Evolutionary conservation across 2,113 vertebrate species (phyloP), one percentile per base, ranked within the genome.

Genomic region (Hippotragus niger): DNA sequence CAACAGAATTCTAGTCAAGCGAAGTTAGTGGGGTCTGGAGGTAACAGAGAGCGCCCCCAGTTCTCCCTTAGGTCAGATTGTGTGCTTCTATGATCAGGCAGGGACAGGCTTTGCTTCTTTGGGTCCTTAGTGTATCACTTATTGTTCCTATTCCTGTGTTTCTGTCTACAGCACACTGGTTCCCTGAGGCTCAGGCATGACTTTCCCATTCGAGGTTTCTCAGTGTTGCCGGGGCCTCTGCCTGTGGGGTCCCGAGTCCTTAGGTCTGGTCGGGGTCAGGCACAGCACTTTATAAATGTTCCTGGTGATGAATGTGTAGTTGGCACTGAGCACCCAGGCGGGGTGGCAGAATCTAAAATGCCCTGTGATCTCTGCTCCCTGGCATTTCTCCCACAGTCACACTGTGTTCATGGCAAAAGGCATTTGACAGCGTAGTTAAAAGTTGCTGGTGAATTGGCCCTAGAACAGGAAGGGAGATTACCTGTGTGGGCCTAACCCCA

Each of bases 121-220:
- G 23, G 45, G 43, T 31, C 14, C 29, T 29, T 16, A 2, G 36
- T 29, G 36, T 85, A 16, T 12, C 27, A 17, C 17, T 1, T 33
- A 14, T 15, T 2, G 52, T 71, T 62, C 25, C 0, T 19, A 8
- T 50, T 58, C 12, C 1, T 1, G 8, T 6, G 43, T 11, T 29
- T 60, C n/a, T 80, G 36, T n/a, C 91, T 52, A 50, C 2, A 29
- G 10, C 10, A 21, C 25, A 19, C 53, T 36, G 33, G 71, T 13
- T 55, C 83, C 36, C 76, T 53, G 29, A 13, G 36, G 45, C 25
- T 12, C 15, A 45, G 45, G 58, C 8, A 0, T n/a, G 29, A 50
- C 27, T 80, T 25, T 83, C 29, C 64, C 15, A 16, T 47, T 52
- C 0, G 4, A 74, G 53, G 45, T n/a, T 50, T 57, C 15, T 64